Evolutionary conservation across 1,140 invertebrate genomes (phyloP), one percentile per base, ranked within the genome.

Genomic region (Ostrea edulis): DNA sequence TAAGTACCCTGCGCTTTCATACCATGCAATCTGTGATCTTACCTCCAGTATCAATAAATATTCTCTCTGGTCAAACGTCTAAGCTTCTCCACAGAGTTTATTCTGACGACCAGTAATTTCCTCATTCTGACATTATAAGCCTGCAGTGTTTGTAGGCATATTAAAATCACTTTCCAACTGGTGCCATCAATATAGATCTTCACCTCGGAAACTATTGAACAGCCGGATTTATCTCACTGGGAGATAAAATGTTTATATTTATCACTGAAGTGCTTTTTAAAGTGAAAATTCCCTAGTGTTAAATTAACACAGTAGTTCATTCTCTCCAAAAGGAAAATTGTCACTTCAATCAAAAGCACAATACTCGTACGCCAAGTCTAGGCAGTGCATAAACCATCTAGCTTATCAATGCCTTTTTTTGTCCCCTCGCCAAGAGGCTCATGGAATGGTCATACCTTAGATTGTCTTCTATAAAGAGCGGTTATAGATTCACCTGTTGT

Each of bases 281-380:
- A 71, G 68, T 71, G 68, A 71, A 71, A 71, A 71, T 71, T 71
- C 68, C 68, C 25, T 71, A 71, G 68, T 29, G 22, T 14, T 71
- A 71, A 71, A 71, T 71, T 71, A 71, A 71, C 68, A 71, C 68
- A 35, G 68, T 71, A 29, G 29, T 71, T 71, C 68, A 71, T 25
- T 71, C 25, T 25, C 29, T 71, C 68, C 68, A 71, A 71, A 71
- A 71, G 29, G 68, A 71, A 71, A 71, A 71, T 71, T 71, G 68
- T 71, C 68, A 71, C 68, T 71, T 71, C 68, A 71, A 71, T 71
- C 68, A 71, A 71, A 71, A 71, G 29, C 68, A 71, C 68, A 62
- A 71, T 25, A 71, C 12, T 29, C 29, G 68, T 29, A 29, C 25
- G 25, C 14, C 25, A 29, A 29, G 68, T 25, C 29, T 71, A 35